Evolutionary conservation across 2,888 invertebrate genomes (phyloP), one percentile per base, ranked within the genome.

Genomic region (Liodrosophila aerea): DNA sequence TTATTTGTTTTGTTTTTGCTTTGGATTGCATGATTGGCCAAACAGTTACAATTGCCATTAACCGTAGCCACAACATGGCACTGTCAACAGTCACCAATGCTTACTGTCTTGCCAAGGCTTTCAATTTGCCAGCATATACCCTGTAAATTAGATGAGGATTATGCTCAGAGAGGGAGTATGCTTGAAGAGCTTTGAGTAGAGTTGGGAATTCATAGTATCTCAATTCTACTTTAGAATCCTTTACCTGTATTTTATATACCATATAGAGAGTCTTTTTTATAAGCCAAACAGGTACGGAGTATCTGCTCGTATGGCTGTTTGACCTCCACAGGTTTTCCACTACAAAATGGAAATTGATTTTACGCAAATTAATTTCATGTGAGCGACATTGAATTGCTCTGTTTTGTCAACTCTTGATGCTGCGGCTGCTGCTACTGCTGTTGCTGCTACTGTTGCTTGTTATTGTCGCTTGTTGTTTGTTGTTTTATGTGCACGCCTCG

Each of bases 341-440:
- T 59, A 49, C 41, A 81, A 84, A n/a, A 77, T 81, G 66, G 59
- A 63, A 80, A 77, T 81, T 81, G 85, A 84, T 77, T 80, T 80
- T 60, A 65, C 73, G 78, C 64, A 77, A 81, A 80, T 70, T 68
- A 73, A 77, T 73, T 75, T 66, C 64, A 51, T 75, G 70, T 75
- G 64, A 70, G 54, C 51, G 49, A 37, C 63, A 74, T 63, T 72
- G 53, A 78, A 80, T 64, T 72, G 59, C 36, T 49, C 15, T 43
- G 33, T 37, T 40, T 44, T 53, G 47, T 65, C 51, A 36, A 33
- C 22, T 22, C 22, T 22, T 22, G 22, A 4, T 22, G 22, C 22
- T n/a, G n/a, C n/a, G n/a, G n/a, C 11, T 34, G 52, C 45, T 34
- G 34, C 34, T 45, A 16, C 16, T 15, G 30, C 8, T 13, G 27